Base-by-base conservation (phyloP, 2,113 vertebrate genomes). In the Etheostoma spectabile region DNA sequence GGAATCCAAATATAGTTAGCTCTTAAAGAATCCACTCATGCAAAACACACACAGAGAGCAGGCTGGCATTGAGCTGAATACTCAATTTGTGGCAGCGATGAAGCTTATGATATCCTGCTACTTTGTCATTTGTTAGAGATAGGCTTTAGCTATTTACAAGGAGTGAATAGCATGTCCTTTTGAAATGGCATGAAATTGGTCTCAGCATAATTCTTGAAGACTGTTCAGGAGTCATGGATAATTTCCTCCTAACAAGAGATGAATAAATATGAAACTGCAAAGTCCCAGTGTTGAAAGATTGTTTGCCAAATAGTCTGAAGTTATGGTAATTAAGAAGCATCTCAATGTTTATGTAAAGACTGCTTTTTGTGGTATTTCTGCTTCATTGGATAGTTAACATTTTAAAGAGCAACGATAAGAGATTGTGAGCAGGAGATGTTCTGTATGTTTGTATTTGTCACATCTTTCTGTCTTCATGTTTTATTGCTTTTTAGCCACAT, bases 41-140 rank as follows among this genome's bases (percentile, higher is more conserved):
- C 68, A 33, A 62, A 27, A 64, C 63, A 57, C 59, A 27, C 57
- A 67, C 19, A 74, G 27, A 69, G 27, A 38, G 52, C 66, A 74
- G 74, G 42, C 51, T 49, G 72, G n/a, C 74, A 72, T 52, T 72
- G 81, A 79, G 77, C 60, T 74, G 76, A 81, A 80, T 46, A 63
- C 35, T 77, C 61, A 46, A 38, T 80, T 60, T 71, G 52, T 75
- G 22, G 33, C 45, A 52, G 52, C 6, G 4, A 64, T 68, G 12
- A 73, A 35, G 45, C 72, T 71, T 53, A 27, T 55, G 22, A 69
- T 55, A 49, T 57, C 56, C 27, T 18, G 59, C 33, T 62, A 49
- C 33, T 21, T 46, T 57, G 21, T 55, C 18, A 67, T 78, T 62
- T 67, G 35, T 48, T 48, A 24, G 35, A 70, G 8, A 74, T 57